Base-by-base conservation (phyloP, 2,113 vertebrate species). In the Amphiprion ocellaris region DNA sequence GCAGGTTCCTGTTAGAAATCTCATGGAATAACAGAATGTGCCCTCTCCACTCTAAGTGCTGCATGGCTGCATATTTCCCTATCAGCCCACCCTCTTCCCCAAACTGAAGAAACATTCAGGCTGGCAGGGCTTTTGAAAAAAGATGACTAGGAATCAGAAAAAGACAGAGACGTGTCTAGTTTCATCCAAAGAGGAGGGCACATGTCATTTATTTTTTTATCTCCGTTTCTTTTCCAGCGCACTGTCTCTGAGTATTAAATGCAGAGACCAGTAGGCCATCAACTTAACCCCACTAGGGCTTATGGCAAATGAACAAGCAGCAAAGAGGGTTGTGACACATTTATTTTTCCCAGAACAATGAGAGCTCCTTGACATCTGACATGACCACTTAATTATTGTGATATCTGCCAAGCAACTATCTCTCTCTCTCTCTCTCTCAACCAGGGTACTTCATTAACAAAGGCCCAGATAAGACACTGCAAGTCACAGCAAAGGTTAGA, bases 1-100 rank as follows among this genome's bases (percentile, higher is more conserved):
- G 58, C 77, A 37, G 58, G 59, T 76, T 70, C 39, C 62, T 28
- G 74, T 65, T 69, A 79, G 75, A 85, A 78, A 70, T 84, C 69
- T 65, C n/a, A 69, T 24, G 59, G 54, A 90, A 87, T 66, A 84
- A 79, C 73, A 84, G 73, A 87, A 85, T 81, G 76, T 66, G 8
- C 69, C 55, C 83, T 77, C 80, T 28, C 17, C 0, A 10, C 77
- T 82, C 52, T 9, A 70, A 71, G 39, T 64, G 65, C 50, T 19
- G 58, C 69, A 50, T 6, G 59, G 72, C 65, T 78, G 69, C 80
- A 66, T 75, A 59, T 69, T 86, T 75, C 69, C 66, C 60, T 5
- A 16, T 78, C 52, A 24, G 59, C 15, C 41, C 1, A 10, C 61
- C 49, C 46, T 11, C 17, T 16, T 24, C 12, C 62, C 44, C 26